These are phyloP conservation scores for Patiria pectinifera DNA, from an alignment of 53 echinoderm and acorn worm species.

Conservation along the genomic window DNA sequence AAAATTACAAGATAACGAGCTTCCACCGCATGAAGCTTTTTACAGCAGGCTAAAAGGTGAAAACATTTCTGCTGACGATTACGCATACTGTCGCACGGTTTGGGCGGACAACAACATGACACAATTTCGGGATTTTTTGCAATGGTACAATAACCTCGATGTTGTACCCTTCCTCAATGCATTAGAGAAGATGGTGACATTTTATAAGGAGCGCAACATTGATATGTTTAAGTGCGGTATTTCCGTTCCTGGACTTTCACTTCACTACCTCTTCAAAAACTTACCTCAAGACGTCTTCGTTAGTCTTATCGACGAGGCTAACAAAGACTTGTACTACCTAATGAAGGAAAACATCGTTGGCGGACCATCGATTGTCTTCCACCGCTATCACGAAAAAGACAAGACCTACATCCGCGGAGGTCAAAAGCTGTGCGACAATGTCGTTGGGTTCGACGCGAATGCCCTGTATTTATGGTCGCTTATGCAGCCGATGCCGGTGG, in stretches of 20 bases:
- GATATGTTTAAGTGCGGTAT: constrained; percentile 57
- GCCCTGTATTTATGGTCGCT: constrained; percentile 76
- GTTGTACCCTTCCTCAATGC: constrained; percentile 58
- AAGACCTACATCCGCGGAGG: constrained; percentile 49
- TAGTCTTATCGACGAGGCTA: not conserved
- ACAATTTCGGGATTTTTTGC: constrained; percentile 48
- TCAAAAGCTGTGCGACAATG: constrained; percentile 33
- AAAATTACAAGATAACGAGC: constrained; percentile 14
- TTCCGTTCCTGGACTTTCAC: constrained; percentile 50
- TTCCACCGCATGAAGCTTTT: constrained; percentile 52
- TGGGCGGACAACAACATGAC: constrained; percentile 46
- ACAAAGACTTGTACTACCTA: constrained; percentile 64
- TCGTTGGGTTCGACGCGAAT: constrained; percentile 72
- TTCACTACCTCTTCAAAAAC: constrained; percentile 48
- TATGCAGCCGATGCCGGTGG: constrained; percentile 75
- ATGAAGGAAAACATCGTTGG: constrained; percentile 68
- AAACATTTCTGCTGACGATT: constrained; percentile 45
- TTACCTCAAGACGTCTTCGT: constrained; percentile 7
- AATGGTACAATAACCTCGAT: constrained; percentile 72
- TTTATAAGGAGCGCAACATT: constrained; percentile 23
- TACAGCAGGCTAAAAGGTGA: constrained; percentile 33
- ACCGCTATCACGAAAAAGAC: constrained; percentile 68
- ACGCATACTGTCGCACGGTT: constrained; percentile 36
- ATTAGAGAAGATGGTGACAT: constrained; percentile 39
- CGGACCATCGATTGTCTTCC: constrained; percentile 73